Evolutionary conservation across 2,888 invertebrate species (phyloP).

Genomic region (Euclidia mi): DNA sequence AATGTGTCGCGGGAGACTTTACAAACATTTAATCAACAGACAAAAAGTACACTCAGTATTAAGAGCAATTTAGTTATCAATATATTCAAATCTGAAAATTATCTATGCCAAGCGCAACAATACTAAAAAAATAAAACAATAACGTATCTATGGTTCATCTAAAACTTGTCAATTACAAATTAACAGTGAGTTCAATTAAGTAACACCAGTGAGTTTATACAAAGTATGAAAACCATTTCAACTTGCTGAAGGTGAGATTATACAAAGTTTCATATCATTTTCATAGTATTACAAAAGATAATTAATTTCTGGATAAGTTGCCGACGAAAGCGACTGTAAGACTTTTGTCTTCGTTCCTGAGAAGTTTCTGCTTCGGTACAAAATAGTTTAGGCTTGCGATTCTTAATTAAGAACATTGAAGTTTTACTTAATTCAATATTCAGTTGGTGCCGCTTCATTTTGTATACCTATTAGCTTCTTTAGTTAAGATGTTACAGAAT

Average conservation of each 20-base stretch:
- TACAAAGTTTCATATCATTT: conserved; percentile 59
- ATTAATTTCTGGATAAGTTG: conserved; percentile 56
- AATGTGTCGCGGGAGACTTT: no score
- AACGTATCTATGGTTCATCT: background rate
- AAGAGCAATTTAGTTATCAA: no score
- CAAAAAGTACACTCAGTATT: no score
- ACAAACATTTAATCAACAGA: no score
- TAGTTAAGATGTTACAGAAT: no score
- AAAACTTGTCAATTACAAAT: background rate
- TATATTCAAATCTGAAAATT: no score
- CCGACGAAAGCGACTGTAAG: conserved; percentile 34
- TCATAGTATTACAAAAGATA: conserved; percentile 58
- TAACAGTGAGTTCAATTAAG: background rate
- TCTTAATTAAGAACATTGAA: conserved; percentile 30
- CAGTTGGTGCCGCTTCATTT: background rate
- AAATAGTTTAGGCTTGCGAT: conserved; percentile 16
- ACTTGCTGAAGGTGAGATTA: conserved; percentile 36
- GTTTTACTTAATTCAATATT: conserved; percentile 5
- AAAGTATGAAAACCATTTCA: conserved; percentile 42
- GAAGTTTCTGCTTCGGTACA: conserved; percentile 30
- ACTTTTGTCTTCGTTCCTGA: conserved; percentile 47
- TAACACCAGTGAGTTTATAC: conserved; percentile 24
- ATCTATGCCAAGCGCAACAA: no score
- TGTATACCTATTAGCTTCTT: no score
- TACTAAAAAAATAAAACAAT: no score